A percentile compares a stretch with the other conserved stretches of the same genome.
phyloP scores from a whole-genome alignment of 2,113 vertebrate species.

The Thymallus thymallus region DNA sequence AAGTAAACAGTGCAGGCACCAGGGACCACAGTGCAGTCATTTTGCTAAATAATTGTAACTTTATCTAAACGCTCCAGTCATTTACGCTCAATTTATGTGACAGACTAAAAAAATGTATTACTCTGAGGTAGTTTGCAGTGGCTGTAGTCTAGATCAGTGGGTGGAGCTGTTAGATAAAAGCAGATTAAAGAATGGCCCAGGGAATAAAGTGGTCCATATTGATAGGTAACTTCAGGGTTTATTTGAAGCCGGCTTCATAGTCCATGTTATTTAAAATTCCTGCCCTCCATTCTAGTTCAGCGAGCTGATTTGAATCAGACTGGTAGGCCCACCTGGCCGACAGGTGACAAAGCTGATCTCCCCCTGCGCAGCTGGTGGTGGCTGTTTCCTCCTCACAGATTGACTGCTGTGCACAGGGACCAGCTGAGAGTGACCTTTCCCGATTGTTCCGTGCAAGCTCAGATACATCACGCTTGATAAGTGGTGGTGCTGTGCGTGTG shows the following conservation, averaged over 20 bases:
- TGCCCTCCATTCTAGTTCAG: constrained; percentile 38
- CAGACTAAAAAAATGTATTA: constrained; percentile 65
- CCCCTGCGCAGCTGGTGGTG: constrained; percentile 36
- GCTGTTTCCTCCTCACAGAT: constrained; percentile 23
- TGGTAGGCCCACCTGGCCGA: constrained; percentile 12
- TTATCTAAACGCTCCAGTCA: constrained; percentile 69
- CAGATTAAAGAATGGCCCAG: constrained; percentile 15
- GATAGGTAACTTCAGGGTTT: not conserved
- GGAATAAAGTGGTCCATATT: constrained; percentile 11
- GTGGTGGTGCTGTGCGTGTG: constrained; percentile 38
- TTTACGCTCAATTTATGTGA: constrained; percentile 57
- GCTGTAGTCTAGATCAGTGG: constrained; percentile 11
- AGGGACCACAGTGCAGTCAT: constrained; percentile 53
- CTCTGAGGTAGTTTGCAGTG: constrained; percentile 32
- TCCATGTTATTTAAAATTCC: constrained; percentile 34
- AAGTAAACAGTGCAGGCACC: constrained; percentile 51
- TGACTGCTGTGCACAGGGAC: constrained; percentile 40
- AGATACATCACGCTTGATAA: constrained; percentile 53
- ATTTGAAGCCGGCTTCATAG: not conserved
- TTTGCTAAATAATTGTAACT: constrained; percentile 68
- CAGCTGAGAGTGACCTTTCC: constrained; percentile 65
- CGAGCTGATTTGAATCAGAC: constrained; percentile 44
- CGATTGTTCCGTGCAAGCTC: constrained; percentile 43
- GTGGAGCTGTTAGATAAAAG: constrained; percentile 22
- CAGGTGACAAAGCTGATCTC: constrained; percentile 47